Evolutionary conservation across 2,888 invertebrate genomes (phyloP).

Genomic region (Drosophila meridiana): DNA sequence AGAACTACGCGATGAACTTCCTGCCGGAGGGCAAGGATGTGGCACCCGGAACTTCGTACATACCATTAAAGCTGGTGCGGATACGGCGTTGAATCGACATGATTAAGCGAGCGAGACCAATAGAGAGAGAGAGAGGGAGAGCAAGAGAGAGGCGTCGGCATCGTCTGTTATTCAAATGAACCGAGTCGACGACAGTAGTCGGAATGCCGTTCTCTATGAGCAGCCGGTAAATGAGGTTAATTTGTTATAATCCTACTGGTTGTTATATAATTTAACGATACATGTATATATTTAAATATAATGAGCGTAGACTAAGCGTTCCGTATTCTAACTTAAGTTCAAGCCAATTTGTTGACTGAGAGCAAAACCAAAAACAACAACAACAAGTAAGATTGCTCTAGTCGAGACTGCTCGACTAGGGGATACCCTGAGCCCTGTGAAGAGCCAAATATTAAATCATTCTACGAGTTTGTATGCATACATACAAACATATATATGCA

Average conservation of each 20-base stretch:
- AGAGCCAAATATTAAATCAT: no score
- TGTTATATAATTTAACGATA: slow-evolving; percentile 61
- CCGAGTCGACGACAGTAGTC: slow-evolving; percentile 28
- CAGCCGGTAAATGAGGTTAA: slow-evolving; percentile 63
- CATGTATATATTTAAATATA: slow-evolving; percentile 55
- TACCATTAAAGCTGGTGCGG: slow-evolving; percentile 67
- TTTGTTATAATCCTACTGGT: slow-evolving; percentile 70
- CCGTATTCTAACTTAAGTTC: slow-evolving; percentile 62
- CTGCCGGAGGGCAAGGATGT: slow-evolving; percentile 80
- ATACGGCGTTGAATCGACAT: slow-evolving; percentile 50
- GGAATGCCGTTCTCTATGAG: slow-evolving; percentile 61
- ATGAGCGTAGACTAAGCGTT: slow-evolving; percentile 31
- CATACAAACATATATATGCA: no score
- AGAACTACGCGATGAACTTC: slow-evolving; percentile 79
- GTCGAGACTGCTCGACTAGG: no score
- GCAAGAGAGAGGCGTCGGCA: slow-evolving; percentile 45
- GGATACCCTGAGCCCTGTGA: no score
- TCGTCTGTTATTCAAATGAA: slow-evolving; percentile 71
- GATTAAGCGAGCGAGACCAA: neutral
- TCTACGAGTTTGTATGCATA: no score
- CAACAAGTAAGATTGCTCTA: no score
- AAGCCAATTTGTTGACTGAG: slow-evolving; percentile 39
- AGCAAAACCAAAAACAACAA: neutral
- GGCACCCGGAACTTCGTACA: slow-evolving; percentile 82
- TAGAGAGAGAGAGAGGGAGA: neutral